Evolutionary conservation across 2,113 vertebrate genomes (phyloP).

Genomic region (Spilogale gracilis): DNA sequence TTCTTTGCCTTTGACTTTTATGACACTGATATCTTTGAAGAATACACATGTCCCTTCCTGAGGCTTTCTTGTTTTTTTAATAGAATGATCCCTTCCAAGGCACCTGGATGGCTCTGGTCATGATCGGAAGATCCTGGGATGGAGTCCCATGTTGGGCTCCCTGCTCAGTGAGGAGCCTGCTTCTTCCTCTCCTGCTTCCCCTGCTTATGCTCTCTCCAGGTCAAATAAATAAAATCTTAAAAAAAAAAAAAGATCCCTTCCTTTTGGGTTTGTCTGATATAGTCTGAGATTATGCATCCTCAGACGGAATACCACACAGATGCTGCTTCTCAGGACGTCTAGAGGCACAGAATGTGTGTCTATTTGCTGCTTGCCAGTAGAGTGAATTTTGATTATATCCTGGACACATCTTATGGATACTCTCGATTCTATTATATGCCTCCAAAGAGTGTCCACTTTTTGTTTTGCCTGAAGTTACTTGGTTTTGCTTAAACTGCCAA

Average conservation of each 20-base stretch:
- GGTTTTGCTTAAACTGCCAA: constrained; percentile 8
- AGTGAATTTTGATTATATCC: neutral
- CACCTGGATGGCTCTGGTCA: too few relatives aligned
- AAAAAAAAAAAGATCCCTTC: neutral
- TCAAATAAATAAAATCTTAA: neutral
- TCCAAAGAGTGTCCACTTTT: neutral
- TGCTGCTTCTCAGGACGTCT: neutral
- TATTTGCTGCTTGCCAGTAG: neutral
- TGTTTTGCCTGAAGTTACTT: constrained; percentile 16
- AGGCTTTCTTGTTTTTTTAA: neutral
- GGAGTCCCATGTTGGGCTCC: too few relatives aligned
- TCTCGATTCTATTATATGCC: constrained; percentile 12
- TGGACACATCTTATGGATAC: neutral
- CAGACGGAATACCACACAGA: neutral
- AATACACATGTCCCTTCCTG: neutral
- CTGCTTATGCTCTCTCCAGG: neutral
- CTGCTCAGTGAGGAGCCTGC: neutral
- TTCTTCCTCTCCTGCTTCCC: neutral
- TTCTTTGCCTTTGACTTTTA: neutral
- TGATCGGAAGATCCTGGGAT: too few relatives aligned
- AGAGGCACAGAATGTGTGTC: neutral
- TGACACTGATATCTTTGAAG: neutral
- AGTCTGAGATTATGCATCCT: neutral
- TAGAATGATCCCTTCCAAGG: neutral
- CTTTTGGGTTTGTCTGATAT: neutral